Conservation (phyloP, 2,797 vertebrate species). For the Chanos chanos region DNA sequence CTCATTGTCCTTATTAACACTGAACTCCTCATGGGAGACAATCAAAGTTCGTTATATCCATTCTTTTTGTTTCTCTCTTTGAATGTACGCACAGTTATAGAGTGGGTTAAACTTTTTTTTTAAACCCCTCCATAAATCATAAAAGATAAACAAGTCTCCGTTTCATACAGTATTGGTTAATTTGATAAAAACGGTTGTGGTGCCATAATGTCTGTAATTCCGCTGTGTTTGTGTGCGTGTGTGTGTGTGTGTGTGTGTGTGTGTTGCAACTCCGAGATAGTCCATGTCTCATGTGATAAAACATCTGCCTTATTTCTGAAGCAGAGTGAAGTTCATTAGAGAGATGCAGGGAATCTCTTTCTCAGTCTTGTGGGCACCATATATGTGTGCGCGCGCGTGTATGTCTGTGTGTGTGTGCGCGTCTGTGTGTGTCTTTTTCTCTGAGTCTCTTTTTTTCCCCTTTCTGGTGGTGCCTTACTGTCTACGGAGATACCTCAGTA, state of each 20-base stretch:
- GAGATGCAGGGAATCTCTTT: constrained; percentile 67
- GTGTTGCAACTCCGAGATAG: constrained; percentile 85
- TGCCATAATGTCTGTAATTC: constrained; percentile 92
- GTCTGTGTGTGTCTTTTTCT: constrained; percentile 58
- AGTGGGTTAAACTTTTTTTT: not conserved
- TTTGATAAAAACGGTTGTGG: constrained; percentile 80
- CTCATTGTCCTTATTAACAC: constrained; percentile 51
- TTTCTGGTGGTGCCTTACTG: constrained; percentile 86
- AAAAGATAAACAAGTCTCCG: constrained; percentile 72
- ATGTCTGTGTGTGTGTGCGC: not conserved
- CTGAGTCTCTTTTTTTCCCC: constrained; percentile 37
- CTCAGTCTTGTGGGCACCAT: constrained; percentile 64
- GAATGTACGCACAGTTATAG: not conserved
- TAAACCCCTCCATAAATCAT: too few relatives aligned
- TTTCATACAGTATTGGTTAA: constrained; percentile 74
- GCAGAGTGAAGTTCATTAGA: constrained; percentile 83
- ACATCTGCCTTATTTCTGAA: constrained; percentile 86
- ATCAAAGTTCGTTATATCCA: constrained; percentile 28
- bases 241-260: too few relatives aligned
- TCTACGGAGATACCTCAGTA: constrained; percentile 95
- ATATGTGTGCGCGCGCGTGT: constrained; percentile 64
- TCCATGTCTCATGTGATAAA: constrained; percentile 90
- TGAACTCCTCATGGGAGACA: constrained; percentile 22
- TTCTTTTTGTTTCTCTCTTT: not conserved
- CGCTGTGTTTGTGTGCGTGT: too few relatives aligned